These are phyloP conservation scores for Sceloporus tristichus DNA, from an alignment of 2,113 vertebrate species.

Conservation along the genomic window DNA sequence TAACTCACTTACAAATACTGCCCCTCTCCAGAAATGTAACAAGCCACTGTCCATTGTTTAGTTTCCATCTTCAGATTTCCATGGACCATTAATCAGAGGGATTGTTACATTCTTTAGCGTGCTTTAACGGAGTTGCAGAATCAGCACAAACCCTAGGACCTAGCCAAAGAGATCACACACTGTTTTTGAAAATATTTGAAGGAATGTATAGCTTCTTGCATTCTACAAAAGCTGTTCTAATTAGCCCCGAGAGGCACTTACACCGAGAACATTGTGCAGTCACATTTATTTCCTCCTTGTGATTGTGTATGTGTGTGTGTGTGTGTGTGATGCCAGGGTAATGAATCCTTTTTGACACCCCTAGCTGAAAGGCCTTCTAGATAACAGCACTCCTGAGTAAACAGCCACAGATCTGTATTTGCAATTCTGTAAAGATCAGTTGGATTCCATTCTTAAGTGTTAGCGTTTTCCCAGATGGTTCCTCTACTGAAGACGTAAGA, in stretches of 20 bases:
- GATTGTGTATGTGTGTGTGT: conserved; percentile 42
- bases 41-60: conserved; percentile 35
- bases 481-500: conserved; percentile 49
- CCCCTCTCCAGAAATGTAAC: conserved; percentile 46
- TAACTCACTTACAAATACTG: conserved; percentile 48
- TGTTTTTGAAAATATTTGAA: conserved; percentile 65
- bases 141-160: conserved; percentile 67
- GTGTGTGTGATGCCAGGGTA: conserved; percentile 58
- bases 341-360: conserved; percentile 72
- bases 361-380: conserved; percentile 62
- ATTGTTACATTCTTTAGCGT: conserved; percentile 52
- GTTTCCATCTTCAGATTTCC: not conserved
- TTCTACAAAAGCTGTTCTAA: conserved; percentile 80
- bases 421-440: conserved; percentile 54
- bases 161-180: conserved; percentile 55
- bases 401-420: conserved; percentile 52
- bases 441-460: conserved; percentile 35
- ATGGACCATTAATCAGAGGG: conserved; percentile 44
- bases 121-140: conserved; percentile 33
- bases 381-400: conserved; percentile 67
- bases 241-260: conserved; percentile 75
- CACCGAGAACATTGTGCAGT: conserved; percentile 65
- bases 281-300: conserved; percentile 65
- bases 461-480: conserved; percentile 30
- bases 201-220: conserved; percentile 71